Conservation (phyloP, 2,113 vertebrate species). For the Equus przewalskii region DNA sequence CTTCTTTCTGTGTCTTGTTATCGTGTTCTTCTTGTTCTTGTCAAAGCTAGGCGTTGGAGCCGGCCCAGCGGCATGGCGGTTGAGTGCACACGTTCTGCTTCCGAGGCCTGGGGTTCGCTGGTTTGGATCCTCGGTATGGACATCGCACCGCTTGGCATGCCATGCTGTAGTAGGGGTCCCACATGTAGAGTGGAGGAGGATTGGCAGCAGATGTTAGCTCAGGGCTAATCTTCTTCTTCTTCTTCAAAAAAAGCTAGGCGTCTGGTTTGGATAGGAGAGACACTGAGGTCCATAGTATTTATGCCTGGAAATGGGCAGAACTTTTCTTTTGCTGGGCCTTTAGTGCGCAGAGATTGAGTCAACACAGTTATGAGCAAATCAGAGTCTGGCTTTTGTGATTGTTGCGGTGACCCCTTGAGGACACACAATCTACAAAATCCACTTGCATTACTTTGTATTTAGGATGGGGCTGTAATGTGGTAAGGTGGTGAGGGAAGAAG, state of each 20-base stretch:
- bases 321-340: background rate
- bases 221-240: too few species aligned
- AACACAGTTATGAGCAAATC: background rate
- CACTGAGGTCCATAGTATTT: background rate
- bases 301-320: background rate
- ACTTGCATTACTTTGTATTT: background rate
- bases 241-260: background rate
- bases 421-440: background rate
- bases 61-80: too few species aligned
- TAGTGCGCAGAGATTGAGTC: background rate
- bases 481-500: background rate
- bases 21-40: background rate
- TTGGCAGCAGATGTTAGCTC: too few species aligned
- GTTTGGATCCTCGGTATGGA: too few species aligned
- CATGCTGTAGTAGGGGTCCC: too few species aligned
- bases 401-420: background rate
- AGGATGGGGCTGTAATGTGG: background rate
- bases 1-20: background rate
- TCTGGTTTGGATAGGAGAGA: background rate
- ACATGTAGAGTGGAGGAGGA: too few species aligned
- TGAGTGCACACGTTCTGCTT: too few species aligned
- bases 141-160: too few species aligned
- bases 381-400: background rate
- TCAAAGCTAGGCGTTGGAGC: too few species aligned
- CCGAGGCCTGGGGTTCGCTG: too few species aligned